Evolutionary conservation across 2,797 vertebrate species (phyloP).

Genomic region (Euphonia xanthogaster): DNA sequence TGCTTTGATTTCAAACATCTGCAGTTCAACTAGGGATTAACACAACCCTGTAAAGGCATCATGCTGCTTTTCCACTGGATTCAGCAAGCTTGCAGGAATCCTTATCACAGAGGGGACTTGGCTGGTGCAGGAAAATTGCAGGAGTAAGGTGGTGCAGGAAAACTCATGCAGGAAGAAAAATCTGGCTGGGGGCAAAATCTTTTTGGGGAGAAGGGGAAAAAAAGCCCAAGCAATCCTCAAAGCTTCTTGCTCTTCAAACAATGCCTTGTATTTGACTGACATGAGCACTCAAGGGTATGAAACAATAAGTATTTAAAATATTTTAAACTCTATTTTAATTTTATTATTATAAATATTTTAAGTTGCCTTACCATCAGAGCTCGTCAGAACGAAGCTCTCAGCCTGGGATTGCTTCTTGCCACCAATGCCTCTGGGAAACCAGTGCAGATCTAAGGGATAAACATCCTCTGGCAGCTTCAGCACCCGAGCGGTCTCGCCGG

Average conservation of each 20-base stretch:
- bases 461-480: constrained; percentile 88
- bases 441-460: constrained; percentile 92
- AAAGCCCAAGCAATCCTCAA: neutral
- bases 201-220: neutral
- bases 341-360: neutral
- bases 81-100: neutral
- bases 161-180: neutral
- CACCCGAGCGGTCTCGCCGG: constrained; percentile 83
- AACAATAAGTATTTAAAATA: neutral
- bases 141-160: neutral
- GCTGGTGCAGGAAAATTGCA: neutral
- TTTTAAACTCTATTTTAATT: neutral
- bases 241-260: neutral
- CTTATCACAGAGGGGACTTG: neutral
- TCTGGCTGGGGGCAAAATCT: neutral
- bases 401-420: constrained; percentile 88
- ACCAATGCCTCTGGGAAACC: constrained; percentile 88
- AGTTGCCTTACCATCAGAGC: constrained; percentile 88
- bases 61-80: neutral
- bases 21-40: constrained; percentile 10
- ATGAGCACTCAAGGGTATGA: neutral
- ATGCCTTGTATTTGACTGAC: neutral
- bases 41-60: neutral
- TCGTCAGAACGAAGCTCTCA: constrained; percentile 92
- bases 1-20: constrained; percentile 43